Base-by-base conservation (phyloP, 2,113 vertebrate genomes). In the Onychostoma macrolepis region DNA sequence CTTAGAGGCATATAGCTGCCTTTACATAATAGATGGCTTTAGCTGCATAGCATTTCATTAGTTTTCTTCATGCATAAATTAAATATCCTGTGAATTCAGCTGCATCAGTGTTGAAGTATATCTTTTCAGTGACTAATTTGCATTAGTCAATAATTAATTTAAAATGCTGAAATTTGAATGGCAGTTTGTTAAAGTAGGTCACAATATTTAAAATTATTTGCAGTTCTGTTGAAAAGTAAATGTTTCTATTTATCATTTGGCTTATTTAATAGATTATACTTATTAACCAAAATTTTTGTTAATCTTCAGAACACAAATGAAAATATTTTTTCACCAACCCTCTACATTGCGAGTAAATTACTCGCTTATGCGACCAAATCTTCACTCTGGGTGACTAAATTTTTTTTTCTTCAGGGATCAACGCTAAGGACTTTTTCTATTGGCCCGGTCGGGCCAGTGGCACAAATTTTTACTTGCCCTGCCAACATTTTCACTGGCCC, bases 1-100 rank as follows among this genome's bases (percentile, higher is more conserved):
- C 76, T 85, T 75, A 88, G 82, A 88, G 38, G 84, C 1, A 71
- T 71, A 3, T 21, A 71, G 67, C 28, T 21, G 33, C 30, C 17
- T 85, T 50, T 72, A 72, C 30, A 72, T 83, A 87, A 85, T 88
- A 33, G 56, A 87, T 89, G 67, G 17, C 30, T 69, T 69, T 9
- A 36, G 67, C 67, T 36, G 30, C 13, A 36, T 71, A 71, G 33
- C 7, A 71, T 71, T 38, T 24, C 7, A 21, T 72, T 72, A 38
- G 19, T 38, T 72, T 11, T 26, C 9, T n/a, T 38, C 6, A 36
- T 72, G 33, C 33, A 38, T 24, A 72, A 38, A 38, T 72, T 24
- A 11, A 72, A 38, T 38, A 21, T 38, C 4, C 17, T 71, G 17
- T 38, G 67, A 71, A 38, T 36, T 30, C 17, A 71, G 13, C 17